phyloP scores from a whole-genome alignment of 2,113 vertebrate species.

The Eudorcas thomsonii region DNA sequence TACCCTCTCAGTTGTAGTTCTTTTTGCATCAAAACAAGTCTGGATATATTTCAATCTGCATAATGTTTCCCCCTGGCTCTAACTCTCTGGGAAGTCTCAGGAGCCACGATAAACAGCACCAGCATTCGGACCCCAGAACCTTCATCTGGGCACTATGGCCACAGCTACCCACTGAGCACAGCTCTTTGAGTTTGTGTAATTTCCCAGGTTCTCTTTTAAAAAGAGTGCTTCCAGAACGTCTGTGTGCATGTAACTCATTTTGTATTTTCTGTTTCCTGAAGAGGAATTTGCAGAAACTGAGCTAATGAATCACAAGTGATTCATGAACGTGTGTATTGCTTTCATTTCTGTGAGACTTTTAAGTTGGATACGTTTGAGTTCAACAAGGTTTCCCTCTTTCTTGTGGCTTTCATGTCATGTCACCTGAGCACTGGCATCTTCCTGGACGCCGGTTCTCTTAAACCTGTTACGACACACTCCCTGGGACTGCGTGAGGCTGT shows the following conservation, averaged over 20 bases:
- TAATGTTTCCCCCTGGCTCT: background rate
- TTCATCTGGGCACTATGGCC: background rate
- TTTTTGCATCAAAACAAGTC: background rate
- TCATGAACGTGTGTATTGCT: background rate
- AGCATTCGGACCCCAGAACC: background rate
- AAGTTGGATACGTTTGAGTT: background rate
- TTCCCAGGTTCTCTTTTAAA: background rate
- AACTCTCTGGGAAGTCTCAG: background rate
- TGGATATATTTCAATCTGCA: background rate
- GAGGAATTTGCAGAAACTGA: background rate
- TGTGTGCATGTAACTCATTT: background rate
- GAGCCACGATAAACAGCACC: too few relatives aligned
- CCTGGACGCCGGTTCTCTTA: background rate
- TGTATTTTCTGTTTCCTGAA: too few relatives aligned
- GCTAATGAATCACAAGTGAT: background rate
- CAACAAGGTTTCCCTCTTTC: background rate
- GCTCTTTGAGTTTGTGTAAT: too few relatives aligned
- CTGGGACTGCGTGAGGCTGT: accelerated
- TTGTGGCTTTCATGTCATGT: background rate
- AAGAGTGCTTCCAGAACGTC: background rate
- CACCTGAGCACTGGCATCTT: background rate
- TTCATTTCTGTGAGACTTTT: background rate
- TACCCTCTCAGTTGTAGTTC: background rate
- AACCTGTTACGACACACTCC: background rate
- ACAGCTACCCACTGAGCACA: accelerated